These are phyloP conservation scores for Lottia scabra DNA, from an alignment of 2,888 invertebrate genomes.

Conservation along the genomic window DNA sequence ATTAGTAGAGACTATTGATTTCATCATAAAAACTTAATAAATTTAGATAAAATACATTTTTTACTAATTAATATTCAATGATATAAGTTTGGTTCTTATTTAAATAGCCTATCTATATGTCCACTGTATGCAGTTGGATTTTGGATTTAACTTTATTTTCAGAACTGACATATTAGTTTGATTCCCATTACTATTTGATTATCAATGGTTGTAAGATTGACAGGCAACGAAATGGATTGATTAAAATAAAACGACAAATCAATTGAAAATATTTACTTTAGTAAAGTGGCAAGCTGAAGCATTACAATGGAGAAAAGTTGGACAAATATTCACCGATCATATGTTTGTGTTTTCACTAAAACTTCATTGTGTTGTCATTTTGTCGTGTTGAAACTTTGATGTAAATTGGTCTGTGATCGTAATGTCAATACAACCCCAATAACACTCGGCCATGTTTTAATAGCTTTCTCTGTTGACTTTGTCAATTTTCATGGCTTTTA, in stretches of 20 bases:
- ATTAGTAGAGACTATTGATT: too few species aligned
- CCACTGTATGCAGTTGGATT: too few species aligned
- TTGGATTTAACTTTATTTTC: too few species aligned
- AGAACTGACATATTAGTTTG: too few species aligned
- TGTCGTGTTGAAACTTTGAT: slow-evolving; percentile 17
- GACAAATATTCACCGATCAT: slow-evolving; percentile 14
- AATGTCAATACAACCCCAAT: neutral
- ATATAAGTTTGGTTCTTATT: too few species aligned
- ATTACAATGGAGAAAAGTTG: neutral
- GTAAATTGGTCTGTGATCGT: slow-evolving; percentile 10
- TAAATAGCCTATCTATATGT: too few species aligned
- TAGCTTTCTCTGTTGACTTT: neutral
- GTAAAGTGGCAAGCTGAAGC: neutral
- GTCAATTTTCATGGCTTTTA: slow-evolving; percentile 6
- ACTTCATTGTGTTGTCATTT: slow-evolving; percentile 12
- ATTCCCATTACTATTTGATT: too few species aligned
- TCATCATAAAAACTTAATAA: too few species aligned
- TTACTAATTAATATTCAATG: too few species aligned
- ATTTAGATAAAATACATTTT: too few species aligned
- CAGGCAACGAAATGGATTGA: neutral
- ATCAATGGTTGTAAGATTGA: neutral
- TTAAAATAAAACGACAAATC: neutral
- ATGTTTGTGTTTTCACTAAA: slow-evolving; percentile 19
- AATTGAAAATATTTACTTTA: neutral
- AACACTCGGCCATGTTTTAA: neutral